A percentile compares a stretch with the other conserved stretches of the same genome.
Conservation (phyloP, 2,113 vertebrate genomes). For the Scomber colias region DNA sequence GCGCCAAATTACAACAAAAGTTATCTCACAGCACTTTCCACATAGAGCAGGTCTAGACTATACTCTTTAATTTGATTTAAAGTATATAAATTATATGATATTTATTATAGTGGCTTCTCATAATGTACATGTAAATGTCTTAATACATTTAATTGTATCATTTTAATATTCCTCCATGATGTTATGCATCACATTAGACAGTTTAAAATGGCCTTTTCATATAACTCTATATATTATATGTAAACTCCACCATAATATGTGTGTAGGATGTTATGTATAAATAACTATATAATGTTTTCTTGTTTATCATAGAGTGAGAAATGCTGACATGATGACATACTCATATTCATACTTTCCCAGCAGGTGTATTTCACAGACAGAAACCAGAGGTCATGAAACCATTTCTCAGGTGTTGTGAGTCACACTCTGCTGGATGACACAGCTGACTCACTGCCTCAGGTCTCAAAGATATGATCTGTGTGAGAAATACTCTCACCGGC, state of each 20-base stretch:
- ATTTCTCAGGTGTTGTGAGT: constrained; percentile 32
- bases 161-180: not conserved
- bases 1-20: no score
- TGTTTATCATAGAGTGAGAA: no score
- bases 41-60: no score
- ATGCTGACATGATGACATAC: no score
- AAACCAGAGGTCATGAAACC: constrained; percentile 54
- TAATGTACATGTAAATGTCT: not conserved
- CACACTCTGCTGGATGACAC: constrained; percentile 9
- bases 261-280: no score
- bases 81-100: no score
- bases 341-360: not conserved
- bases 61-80: no score
- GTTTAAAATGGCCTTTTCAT: not conserved
- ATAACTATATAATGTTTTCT: no score
- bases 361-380: constrained; percentile 42
- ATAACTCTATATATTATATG: no score
- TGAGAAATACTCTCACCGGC: not conserved
- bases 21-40: no score
- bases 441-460: constrained; percentile 44
- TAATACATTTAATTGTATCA: not conserved
- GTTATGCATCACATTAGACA: not conserved
- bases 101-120: no score
- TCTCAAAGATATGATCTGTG: not conserved
- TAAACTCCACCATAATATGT: no score